A percentile compares a stretch with the other conserved stretches of the same genome.
These are phyloP conservation scores for Naso thynnoides DNA, from an alignment of 2,797 vertebrate genomes.

Conservation along the genomic window DNA sequence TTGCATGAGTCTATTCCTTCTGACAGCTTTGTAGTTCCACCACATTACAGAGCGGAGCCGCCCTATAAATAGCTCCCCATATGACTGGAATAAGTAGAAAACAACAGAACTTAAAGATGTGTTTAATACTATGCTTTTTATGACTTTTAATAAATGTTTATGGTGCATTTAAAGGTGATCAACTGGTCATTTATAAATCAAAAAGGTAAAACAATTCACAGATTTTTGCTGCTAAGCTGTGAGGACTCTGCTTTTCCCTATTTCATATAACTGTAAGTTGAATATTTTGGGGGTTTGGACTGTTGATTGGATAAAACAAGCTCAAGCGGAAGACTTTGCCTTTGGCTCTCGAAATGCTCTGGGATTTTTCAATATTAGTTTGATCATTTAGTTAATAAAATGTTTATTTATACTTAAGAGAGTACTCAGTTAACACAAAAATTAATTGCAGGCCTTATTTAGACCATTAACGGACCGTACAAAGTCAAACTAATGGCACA, in stretches of 20 bases:
- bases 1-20: slow-evolving; percentile 60
- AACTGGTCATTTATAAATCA: not conserved
- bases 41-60: slow-evolving; percentile 26
- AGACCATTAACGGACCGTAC: not conserved
- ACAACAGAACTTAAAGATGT: slow-evolving; percentile 13
- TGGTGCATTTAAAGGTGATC: too few relatives aligned
- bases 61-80: slow-evolving; percentile 43
- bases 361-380: not conserved
- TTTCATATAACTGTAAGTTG: not conserved
- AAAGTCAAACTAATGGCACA: not conserved
- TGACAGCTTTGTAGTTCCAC: slow-evolving; percentile 65
- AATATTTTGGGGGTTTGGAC: not conserved
- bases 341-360: not conserved
- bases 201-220: not conserved
- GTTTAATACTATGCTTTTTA: not conserved
- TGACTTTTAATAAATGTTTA: not conserved
- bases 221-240: not conserved
- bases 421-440: not conserved
- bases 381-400: not conserved
- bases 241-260: not conserved
- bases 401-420: not conserved
- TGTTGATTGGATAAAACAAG: too few relatives aligned
- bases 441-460: not conserved
- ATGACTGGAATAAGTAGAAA: slow-evolving; percentile 22
- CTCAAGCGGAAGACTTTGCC: too few relatives aligned